phyloP scores from a whole-genome alignment of 2,797 vertebrate genomes.

The Notoglanidium macrostoma region DNA sequence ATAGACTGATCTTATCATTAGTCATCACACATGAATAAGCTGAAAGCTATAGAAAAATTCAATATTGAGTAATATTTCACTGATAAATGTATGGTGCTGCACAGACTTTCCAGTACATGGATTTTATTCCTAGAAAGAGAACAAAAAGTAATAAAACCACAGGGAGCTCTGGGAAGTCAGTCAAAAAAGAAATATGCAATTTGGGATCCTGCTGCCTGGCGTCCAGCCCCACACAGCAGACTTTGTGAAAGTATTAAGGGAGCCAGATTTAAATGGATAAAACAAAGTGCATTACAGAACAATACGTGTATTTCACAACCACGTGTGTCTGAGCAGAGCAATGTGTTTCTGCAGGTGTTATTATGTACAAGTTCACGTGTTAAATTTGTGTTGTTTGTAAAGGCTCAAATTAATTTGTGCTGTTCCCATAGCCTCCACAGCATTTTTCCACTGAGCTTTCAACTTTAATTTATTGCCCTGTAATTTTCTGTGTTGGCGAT shows the following conservation, averaged over 20 bases:
- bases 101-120: constrained; percentile 29
- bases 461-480: constrained; percentile 31
- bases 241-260: constrained; percentile 41
- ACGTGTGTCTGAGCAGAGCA: constrained; percentile 7
- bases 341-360: constrained; percentile 15
- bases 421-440: constrained; percentile 7
- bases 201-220: constrained; percentile 45
- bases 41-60: background rate
- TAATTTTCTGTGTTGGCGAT: constrained; percentile 22
- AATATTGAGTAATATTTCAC: background rate
- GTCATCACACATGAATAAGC: background rate
- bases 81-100: constrained; percentile 5
- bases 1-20: background rate
- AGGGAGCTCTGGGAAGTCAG: constrained; percentile 54
- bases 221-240: constrained; percentile 35
- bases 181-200: constrained; percentile 53
- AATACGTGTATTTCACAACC: constrained; percentile 43
- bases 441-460: constrained; percentile 32
- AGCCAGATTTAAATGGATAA: constrained; percentile 33
- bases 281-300: constrained; percentile 28
- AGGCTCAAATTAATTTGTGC: constrained; percentile 25
- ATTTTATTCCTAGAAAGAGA: constrained; percentile 56
- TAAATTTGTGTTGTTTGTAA: constrained; percentile 20
- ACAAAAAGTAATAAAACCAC: constrained; percentile 48
- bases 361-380: constrained; percentile 1